phyloP scores from a whole-genome alignment of 2,888 invertebrate species.

The Ennomos quercinarius region DNA sequence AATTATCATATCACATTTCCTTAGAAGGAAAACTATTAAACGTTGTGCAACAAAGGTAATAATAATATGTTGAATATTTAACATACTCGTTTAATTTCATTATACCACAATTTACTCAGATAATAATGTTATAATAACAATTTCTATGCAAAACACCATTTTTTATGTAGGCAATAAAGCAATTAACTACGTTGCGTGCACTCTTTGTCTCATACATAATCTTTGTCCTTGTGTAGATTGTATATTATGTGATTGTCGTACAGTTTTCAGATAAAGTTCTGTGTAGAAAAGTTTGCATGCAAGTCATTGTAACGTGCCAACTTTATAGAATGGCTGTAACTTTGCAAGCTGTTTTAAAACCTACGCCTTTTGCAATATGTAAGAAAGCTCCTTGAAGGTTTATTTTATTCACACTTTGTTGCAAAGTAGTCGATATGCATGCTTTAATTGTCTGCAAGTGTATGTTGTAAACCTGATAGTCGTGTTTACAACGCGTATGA shows the following conservation, averaged over 20 bases:
- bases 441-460: conserved; percentile 32
- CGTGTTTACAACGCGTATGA: conserved; percentile 27
- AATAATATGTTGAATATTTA: conserved; percentile 10
- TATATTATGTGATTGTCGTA: conserved; percentile 6
- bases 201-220: conserved; percentile 32
- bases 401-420: conserved; percentile 20
- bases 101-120: conserved; percentile 27
- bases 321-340: conserved; percentile 13
- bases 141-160: conserved; percentile 30
- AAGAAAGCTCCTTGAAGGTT: conserved; percentile 5
- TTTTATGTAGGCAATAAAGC: conserved; percentile 23
- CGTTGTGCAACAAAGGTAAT: conserved; percentile 14
- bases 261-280: too few relatives aligned
- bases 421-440: conserved; percentile 24
- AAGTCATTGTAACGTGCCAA: conserved; percentile 14
- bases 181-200: conserved; percentile 25
- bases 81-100: conserved; percentile 31
- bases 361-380: conserved; percentile 6
- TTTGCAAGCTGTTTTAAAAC: conserved; percentile 5
- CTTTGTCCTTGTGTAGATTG: conserved; percentile 18
- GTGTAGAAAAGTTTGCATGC: conserved; percentile 20
- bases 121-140: conserved; percentile 28
- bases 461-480: conserved; percentile 34
- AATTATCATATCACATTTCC: too few relatives aligned
- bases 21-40: neutral